phyloP scores from a whole-genome alignment of 2,113 vertebrate species.

The Brachionichthys hirsutus region DNA sequence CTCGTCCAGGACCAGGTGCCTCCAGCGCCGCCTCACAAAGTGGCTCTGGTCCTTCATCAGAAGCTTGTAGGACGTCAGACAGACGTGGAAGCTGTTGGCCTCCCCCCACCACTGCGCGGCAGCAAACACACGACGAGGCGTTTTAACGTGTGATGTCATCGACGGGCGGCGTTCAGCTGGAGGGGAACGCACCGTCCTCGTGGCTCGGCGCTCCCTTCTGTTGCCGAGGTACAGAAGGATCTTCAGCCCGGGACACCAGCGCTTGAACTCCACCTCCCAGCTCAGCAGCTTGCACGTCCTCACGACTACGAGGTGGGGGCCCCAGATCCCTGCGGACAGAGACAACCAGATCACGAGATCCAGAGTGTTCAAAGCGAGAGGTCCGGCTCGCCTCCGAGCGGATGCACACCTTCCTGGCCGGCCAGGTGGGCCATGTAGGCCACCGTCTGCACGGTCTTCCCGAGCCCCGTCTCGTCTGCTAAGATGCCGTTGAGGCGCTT shows the following conservation, averaged over 20 bases:
- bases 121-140: neutral
- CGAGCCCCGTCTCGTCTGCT: conserved; percentile 88
- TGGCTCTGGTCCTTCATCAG: conserved; percentile 86
- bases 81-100: conserved; percentile 88
- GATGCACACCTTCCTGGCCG: conserved; percentile 83
- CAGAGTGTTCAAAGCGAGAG: no score
- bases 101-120: conserved; percentile 82
- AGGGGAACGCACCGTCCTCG: conserved; percentile 81
- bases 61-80: conserved; percentile 90
- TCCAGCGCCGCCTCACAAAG: conserved; percentile 86
- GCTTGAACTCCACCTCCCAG: conserved; percentile 92
- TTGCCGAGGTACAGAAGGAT: conserved; percentile 88
- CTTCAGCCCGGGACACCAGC: conserved; percentile 91
- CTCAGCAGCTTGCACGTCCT: conserved; percentile 87
- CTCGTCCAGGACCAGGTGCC: conserved; percentile 87
- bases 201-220: conserved; percentile 82
- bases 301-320: conserved; percentile 90
- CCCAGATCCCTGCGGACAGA: conserved; percentile 83
- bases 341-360: neutral
- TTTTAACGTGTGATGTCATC: neutral
- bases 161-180: neutral
- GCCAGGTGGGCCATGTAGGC: conserved; percentile 91
- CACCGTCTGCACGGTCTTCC: conserved; percentile 91
- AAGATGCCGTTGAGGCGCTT: conserved; percentile 90
- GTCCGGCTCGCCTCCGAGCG: neutral